Conservation (phyloP, 2,797 vertebrate genomes). For the Mormyrops boulengeri region DNA sequence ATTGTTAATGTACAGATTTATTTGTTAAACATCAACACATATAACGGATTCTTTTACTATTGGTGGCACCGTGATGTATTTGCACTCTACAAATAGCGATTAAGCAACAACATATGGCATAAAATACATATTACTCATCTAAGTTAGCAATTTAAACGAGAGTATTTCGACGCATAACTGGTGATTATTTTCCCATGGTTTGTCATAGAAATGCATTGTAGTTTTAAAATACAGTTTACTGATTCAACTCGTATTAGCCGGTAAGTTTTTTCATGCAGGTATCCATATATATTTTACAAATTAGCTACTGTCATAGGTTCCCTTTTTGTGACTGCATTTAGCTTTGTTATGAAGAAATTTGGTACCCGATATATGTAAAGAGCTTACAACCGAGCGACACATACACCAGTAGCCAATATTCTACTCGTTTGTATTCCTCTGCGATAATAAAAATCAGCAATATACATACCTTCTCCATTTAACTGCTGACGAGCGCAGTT, state of each 20-base stretch:
- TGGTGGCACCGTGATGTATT: background rate
- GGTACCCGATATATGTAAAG: conserved; percentile 11
- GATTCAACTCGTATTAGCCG: background rate
- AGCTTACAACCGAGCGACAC: background rate
- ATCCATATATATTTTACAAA: conserved; percentile 4
- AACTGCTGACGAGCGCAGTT: conserved; percentile 1
- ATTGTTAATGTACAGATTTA: background rate
- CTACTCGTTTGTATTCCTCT: conserved; percentile 10
- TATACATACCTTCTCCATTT: conserved; percentile 20
- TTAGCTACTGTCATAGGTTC: conserved; percentile 18
- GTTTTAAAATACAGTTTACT: background rate
- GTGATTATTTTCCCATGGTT: background rate
- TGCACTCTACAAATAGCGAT: background rate
- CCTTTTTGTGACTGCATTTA: conserved; percentile 27
- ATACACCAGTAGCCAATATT: conserved; percentile 2
- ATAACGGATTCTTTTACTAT: background rate
- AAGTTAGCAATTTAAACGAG: background rate
- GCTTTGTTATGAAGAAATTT: conserved; percentile 15
- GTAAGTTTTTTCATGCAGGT: background rate
- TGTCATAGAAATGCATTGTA: background rate
- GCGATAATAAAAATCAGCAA: background rate
- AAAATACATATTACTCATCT: background rate
- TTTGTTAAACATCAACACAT: background rate
- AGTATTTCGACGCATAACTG: background rate
- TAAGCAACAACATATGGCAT: background rate